These are phyloP conservation scores for Tetrax tetrax DNA, from an alignment of 2,113 vertebrate genomes.

Conservation along the genomic window DNA sequence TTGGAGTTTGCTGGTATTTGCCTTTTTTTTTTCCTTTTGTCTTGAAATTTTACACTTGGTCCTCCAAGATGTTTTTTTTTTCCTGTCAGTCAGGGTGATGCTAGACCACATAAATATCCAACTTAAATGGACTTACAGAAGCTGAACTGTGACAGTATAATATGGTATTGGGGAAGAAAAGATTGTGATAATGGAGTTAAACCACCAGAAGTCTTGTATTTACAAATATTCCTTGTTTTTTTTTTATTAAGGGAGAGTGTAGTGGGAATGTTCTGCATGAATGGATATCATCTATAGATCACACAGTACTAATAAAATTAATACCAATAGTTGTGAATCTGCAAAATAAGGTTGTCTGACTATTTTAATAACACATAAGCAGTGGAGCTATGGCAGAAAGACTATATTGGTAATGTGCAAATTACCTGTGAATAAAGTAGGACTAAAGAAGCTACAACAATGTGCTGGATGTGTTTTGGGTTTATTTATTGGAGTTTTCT, in stretches of 20 bases:
- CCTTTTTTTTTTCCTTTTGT: not conserved
- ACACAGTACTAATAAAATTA: not conserved
- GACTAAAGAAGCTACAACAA: not conserved
- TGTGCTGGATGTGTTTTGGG: not conserved
- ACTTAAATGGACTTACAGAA: not conserved
- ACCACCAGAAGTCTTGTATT: not conserved
- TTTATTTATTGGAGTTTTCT: too few relatives aligned
- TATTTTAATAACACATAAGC: not conserved
- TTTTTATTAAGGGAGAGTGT: not conserved
- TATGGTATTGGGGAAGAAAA: not conserved
- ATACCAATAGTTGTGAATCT: not conserved
- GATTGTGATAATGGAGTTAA: not conserved
- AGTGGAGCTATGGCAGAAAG: not conserved
- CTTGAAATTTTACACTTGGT: not conserved
- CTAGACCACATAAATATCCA: not conserved
- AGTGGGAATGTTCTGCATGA: not conserved
- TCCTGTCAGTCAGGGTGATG: not conserved
- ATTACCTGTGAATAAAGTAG: not conserved
- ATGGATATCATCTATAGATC: not conserved
- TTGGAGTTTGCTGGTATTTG: not conserved
- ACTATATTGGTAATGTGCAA: not conserved
- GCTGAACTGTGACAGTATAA: not conserved
- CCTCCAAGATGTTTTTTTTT: not conserved
- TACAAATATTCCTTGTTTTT: not conserved
- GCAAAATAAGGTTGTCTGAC: not conserved